A percentile compares a stretch with the other conserved stretches of the same genome.
Conservation (phyloP, 2,888 invertebrate species). For the Euclidia mi region DNA sequence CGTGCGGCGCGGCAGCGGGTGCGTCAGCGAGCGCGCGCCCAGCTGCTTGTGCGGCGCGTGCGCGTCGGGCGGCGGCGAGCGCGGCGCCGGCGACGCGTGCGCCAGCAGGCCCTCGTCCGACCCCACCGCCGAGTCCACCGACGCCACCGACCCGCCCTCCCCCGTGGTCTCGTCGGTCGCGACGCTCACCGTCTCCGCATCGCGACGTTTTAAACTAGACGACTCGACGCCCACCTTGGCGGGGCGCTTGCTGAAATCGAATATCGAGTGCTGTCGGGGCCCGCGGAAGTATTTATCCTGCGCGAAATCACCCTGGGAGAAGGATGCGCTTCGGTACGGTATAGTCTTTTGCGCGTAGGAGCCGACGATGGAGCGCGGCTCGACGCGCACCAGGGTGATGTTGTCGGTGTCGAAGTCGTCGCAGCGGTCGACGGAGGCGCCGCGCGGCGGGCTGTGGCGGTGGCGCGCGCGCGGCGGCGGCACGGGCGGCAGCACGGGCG, state of each 20-base stretch:
- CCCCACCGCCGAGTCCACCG: slow-evolving; percentile 90
- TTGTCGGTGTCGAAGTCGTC: slow-evolving; percentile 86
- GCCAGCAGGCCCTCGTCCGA: slow-evolving; percentile 89
- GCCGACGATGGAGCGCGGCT: slow-evolving; percentile 90
- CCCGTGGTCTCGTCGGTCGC: slow-evolving; percentile 79
- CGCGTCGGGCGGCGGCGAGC: slow-evolving; percentile 84
- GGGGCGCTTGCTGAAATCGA: slow-evolving; percentile 81
- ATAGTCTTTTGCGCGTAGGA: slow-evolving; percentile 92
- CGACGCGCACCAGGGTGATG: slow-evolving; percentile 89
- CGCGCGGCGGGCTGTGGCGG: slow-evolving; percentile 86
- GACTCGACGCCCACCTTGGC: slow-evolving; percentile 63
- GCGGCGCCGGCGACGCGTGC: slow-evolving; percentile 80
- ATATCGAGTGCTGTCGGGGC: slow-evolving; percentile 79
- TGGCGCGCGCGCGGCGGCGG: slow-evolving; percentile 89
- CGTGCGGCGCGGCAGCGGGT: slow-evolving; percentile 84
- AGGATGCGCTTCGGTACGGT: slow-evolving; percentile 95
- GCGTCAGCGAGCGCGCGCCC: slow-evolving; percentile 87
- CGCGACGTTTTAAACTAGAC: slow-evolving; percentile 67
- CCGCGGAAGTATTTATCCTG: slow-evolving; percentile 88
- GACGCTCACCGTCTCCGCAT: slow-evolving; percentile 72
- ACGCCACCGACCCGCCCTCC: slow-evolving; percentile 88
- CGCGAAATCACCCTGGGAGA: slow-evolving; percentile 95
- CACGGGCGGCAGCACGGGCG: slow-evolving; percentile 90
- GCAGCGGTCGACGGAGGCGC: slow-evolving; percentile 84
- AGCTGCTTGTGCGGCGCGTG: slow-evolving; percentile 84